phyloP scores from a whole-genome alignment of 2,113 vertebrate genomes.

The Pagrus major region DNA sequence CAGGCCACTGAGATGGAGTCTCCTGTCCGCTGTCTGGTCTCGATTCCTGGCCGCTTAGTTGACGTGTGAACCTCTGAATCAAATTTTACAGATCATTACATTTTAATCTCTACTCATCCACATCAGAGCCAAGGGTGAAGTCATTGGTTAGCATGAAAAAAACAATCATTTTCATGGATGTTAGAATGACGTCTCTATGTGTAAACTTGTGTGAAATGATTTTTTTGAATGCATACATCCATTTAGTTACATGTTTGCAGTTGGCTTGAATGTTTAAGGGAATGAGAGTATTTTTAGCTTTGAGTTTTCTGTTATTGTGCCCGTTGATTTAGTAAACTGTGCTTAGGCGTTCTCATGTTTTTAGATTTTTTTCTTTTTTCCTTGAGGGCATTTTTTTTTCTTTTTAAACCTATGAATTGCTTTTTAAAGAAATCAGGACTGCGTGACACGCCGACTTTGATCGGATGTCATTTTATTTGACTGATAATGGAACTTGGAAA shows the following conservation, averaged over 20 bases:
- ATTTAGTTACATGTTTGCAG: constrained; percentile 52
- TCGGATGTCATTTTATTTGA: constrained; percentile 24
- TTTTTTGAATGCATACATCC: constrained; percentile 55
- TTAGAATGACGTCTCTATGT: constrained; percentile 51
- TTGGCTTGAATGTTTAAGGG: constrained; percentile 70
- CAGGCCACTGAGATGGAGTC: neutral
- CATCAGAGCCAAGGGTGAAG: constrained; percentile 64
- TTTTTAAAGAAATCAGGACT: constrained; percentile 38
- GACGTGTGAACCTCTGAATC: constrained; percentile 51
- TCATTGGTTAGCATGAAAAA: constrained; percentile 71
- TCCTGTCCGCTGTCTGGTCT: constrained; percentile 10
- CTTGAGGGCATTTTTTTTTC: constrained; percentile 27
- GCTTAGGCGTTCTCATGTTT: constrained; percentile 18
- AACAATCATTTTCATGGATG: constrained; percentile 66
- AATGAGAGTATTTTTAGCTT: constrained; percentile 33
- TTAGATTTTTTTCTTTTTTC: constrained; percentile 17
- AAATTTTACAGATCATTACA: constrained; percentile 69
- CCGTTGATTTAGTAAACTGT: constrained; percentile 32
- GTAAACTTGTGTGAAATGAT: constrained; percentile 60
- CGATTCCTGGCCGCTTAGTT: constrained; percentile 24
- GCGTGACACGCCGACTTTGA: neutral
- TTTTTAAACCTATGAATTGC: constrained; percentile 10
- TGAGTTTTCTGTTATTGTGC: constrained; percentile 42
- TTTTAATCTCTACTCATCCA: constrained; percentile 61
- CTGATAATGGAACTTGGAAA: constrained; percentile 35